phyloP scores from a whole-genome alignment of 2,888 invertebrate genomes.

The Xanthorhoe designata region DNA sequence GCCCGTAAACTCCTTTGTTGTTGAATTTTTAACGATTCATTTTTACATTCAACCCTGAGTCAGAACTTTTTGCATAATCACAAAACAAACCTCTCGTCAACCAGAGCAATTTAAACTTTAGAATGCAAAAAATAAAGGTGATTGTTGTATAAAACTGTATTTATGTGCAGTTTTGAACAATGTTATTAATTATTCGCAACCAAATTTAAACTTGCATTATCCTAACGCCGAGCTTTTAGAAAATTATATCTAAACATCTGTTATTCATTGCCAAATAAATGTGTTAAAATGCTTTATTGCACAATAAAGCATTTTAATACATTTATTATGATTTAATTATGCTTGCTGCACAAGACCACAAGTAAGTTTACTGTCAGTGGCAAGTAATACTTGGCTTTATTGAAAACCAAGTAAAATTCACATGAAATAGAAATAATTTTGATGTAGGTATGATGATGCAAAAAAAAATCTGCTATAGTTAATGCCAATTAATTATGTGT shows the following conservation, averaged over 20 bases:
- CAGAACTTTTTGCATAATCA: constrained; percentile 24
- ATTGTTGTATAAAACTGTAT: neutral
- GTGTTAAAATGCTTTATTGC: no score
- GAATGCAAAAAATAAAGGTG: neutral
- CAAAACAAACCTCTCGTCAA: neutral
- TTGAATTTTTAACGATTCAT: constrained; percentile 15
- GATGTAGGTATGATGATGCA: no score
- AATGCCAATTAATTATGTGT: no score
- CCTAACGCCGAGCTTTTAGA: neutral
- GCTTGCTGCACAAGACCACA: no score
- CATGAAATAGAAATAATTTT: no score
- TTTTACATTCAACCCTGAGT: constrained; percentile 4
- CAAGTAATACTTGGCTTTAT: no score
- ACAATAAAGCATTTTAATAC: no score
- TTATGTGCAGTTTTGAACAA: constrained; percentile 7
- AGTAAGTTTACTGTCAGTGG: no score
- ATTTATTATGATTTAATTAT: no score
- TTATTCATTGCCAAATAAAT: no score
- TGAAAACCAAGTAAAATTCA: no score
- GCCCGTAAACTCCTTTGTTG: constrained; percentile 2
- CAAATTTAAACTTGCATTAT: neutral
- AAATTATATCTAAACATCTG: neutral
- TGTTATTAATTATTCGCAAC: constrained; percentile 10
- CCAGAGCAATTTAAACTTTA: neutral
- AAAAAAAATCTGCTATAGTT: no score